Percentiles rank a stretch among this genome's conserved stretches.
phyloP scores from a whole-genome alignment of 1,140 invertebrate species.

The Notospermus geniculatus region DNA sequence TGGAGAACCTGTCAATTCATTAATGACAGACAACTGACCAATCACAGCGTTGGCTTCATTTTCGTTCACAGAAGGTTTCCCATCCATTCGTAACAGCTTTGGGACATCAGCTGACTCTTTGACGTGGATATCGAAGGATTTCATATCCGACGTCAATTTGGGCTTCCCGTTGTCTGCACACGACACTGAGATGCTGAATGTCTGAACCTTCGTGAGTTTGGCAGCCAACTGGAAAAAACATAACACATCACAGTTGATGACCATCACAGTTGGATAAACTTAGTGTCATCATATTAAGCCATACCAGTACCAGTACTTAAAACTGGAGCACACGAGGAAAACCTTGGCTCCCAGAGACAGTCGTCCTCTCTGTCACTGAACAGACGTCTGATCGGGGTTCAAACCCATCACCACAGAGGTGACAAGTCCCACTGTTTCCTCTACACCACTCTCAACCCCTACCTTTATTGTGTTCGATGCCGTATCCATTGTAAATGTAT shows the following conservation, averaged over 20 bases:
- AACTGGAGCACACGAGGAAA: too few relatives aligned
- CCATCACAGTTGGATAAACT: too few relatives aligned
- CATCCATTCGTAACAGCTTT: constrained; percentile 25
- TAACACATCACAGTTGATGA: too few relatives aligned
- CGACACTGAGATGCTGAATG: constrained; percentile 19
- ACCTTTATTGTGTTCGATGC: constrained; percentile 19
- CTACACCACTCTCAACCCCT: background rate
- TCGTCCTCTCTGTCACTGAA: too few relatives aligned
- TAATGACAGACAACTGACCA: constrained; percentile 30
- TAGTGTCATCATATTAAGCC: too few relatives aligned
- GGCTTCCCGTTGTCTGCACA: constrained; percentile 31
- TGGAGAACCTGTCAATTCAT: constrained; percentile 25
- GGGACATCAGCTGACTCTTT: constrained; percentile 30
- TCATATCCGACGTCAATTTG: constrained; percentile 14
- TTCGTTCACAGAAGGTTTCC: constrained; percentile 24
- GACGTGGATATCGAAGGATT: constrained; percentile 23
- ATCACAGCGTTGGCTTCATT: constrained; percentile 25
- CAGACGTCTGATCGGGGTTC: too few relatives aligned
- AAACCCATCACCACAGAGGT: too few relatives aligned
- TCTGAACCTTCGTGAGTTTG: constrained; percentile 21
- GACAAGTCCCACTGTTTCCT: background rate
- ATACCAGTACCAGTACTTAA: too few relatives aligned
- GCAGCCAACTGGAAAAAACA: constrained; percentile 18
- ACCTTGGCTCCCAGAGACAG: too few relatives aligned
- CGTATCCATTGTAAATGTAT: constrained; percentile 22